Base-by-base conservation (phyloP, 2,888 invertebrate genomes). In the Torymus auratus region DNA sequence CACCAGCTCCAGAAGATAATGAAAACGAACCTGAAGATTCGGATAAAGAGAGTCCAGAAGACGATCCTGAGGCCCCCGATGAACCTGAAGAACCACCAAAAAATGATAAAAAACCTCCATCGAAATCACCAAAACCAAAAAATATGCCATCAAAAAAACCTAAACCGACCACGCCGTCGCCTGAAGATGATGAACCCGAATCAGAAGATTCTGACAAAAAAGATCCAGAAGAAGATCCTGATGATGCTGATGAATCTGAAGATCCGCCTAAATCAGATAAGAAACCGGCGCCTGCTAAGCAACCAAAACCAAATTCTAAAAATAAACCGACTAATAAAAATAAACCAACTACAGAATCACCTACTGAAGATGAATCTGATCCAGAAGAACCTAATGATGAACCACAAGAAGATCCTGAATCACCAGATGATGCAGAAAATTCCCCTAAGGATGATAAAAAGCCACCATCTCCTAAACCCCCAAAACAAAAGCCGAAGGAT, bases 181-280 rank as follows among this genome's bases (percentile, higher is more conserved):
- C 62, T 12, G 50, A 56, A 0, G 65, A 78, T 2, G 53, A 50
- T 50, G 76, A 68, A 13, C n/a, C 53, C 14, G 64, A 64, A 28
- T 13, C 28, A 2, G 71, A 74, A 7, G 60, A 79, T 12, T 62
- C 78, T 13, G 53, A 70, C 0, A 67, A 73, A 50, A 61, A 70
- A 28, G 23, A 75, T 20, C 56, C 58, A 10, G 62, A 53, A 52
- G 13, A 68, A 23, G 50, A 60, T 23, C 61, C 62, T 60, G 70
- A 80, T 56, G 13, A 20, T 12, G 56, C 79, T 1, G 64, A 79
- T 61, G 69, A 79, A 52, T 28, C 73, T 7, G 53, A 80, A 15
- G 80, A 80, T 7, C 61, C 61, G 1, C 68, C 74, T 2, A 52
- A 70, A 14, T 7, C 64, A n/a, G n/a, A 11, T 58, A 41, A 60